Percentiles rank a stretch among this genome's conserved stretches.
Conservation (phyloP, 1,140 invertebrate genomes). For the Epicauta chinensis region DNA sequence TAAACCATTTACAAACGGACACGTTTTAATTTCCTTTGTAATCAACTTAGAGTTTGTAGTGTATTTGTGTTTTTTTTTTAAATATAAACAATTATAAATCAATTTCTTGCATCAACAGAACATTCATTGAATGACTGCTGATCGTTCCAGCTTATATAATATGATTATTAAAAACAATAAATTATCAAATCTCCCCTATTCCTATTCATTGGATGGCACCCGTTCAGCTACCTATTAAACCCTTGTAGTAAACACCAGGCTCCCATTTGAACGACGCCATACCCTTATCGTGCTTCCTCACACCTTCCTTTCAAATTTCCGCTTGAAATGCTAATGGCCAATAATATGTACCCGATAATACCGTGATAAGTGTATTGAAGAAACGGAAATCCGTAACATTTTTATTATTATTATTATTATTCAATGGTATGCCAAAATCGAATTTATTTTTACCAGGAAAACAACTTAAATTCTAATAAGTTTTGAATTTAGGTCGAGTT, state of each 20-base stretch:
- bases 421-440: no score
- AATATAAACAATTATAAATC: no score
- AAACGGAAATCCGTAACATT: conserved; percentile 6
- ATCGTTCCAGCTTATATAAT: background rate
- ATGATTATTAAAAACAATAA: conserved; percentile 15
- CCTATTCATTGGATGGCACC: background rate
- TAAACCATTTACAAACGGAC: conserved; percentile 8
- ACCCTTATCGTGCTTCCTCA: conserved; percentile 14
- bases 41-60: background rate
- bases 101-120: no score
- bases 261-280: conserved; percentile 9
- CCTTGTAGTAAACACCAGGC: conserved; percentile 4
- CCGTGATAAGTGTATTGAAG: conserved; percentile 9
- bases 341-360: conserved; percentile 27
- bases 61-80: no score
- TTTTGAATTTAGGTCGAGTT: no score
- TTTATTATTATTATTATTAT: background rate
- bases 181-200: conserved; percentile 6
- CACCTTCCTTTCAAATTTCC: conserved; percentile 32
- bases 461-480: no score
- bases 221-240: conserved; percentile 10
- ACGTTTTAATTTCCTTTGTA: background rate
- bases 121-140: no score
- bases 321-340: conserved; percentile 29
- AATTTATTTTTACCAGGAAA: no score